phyloP scores from a whole-genome alignment of 2,797 vertebrate genomes.

The Myotis daubentonii region DNA sequence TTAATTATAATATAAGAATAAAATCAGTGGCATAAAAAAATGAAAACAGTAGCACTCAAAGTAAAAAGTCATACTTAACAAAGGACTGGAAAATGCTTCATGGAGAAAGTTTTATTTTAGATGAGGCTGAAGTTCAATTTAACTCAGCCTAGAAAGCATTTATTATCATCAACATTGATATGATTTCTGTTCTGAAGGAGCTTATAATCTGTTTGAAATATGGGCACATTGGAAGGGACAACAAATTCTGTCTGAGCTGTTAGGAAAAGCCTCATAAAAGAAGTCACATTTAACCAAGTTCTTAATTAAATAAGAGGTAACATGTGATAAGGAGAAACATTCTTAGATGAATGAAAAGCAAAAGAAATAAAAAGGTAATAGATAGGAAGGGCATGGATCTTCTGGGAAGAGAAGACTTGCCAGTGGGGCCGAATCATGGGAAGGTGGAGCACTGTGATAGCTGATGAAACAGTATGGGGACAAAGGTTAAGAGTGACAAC shows the following conservation, averaged over 20 bases:
- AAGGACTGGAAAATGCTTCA: background rate
- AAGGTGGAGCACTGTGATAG: fast-evolving
- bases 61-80: background rate
- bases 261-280: background rate
- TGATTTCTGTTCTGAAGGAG: background rate
- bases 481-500: background rate
- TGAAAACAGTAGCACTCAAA: conserved; percentile 4
- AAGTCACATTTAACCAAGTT: background rate
- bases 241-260: background rate
- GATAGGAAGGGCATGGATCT: background rate
- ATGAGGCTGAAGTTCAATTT: conserved; percentile 15
- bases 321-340: background rate
- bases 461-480: background rate
- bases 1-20: background rate
- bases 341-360: background rate
- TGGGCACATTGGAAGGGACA: background rate
- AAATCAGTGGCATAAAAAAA: background rate
- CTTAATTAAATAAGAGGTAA: background rate
- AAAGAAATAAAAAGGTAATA: background rate
- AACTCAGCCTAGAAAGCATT: background rate
- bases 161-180: background rate
- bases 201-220: background rate
- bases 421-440: background rate
- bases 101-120: conserved; percentile 39
- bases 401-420: background rate